These are phyloP conservation scores for Alethe diademata DNA, from an alignment of 2,113 vertebrate species.

Conservation along the genomic window DNA sequence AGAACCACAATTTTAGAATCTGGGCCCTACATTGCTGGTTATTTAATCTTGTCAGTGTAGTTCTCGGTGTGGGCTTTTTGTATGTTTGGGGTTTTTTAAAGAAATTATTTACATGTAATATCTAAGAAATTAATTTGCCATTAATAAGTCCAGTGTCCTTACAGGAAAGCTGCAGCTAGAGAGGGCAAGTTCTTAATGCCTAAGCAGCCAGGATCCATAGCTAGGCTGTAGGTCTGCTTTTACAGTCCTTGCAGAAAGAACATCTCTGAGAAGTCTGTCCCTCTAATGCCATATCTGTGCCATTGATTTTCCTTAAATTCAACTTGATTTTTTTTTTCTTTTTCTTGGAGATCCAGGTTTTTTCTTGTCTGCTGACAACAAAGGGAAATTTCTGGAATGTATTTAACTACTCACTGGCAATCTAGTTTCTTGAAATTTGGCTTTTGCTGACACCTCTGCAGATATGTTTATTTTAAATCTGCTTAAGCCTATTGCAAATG, in stretches of 20 bases:
- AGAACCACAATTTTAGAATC: background rate
- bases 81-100: accelerated
- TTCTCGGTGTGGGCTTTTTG: background rate
- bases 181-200: background rate
- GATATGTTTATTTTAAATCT: background rate
- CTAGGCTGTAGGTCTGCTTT: background rate
- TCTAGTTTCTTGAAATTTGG: background rate
- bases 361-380: background rate
- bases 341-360: background rate
- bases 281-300: background rate
- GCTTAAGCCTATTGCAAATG: background rate
- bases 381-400: background rate
- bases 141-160: background rate
- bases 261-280: background rate
- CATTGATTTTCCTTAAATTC: background rate
- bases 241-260: background rate
- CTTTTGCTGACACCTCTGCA: background rate
- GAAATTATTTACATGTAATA: background rate
- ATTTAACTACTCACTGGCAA: background rate
- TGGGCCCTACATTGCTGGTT: background rate
- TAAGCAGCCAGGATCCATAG: background rate
- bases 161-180: background rate
- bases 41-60: background rate
- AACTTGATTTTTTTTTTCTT: background rate
- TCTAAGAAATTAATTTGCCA: background rate